Base-by-base conservation (phyloP, 1,140 invertebrate species). In the Aphelenchoides besseyi region DNA sequence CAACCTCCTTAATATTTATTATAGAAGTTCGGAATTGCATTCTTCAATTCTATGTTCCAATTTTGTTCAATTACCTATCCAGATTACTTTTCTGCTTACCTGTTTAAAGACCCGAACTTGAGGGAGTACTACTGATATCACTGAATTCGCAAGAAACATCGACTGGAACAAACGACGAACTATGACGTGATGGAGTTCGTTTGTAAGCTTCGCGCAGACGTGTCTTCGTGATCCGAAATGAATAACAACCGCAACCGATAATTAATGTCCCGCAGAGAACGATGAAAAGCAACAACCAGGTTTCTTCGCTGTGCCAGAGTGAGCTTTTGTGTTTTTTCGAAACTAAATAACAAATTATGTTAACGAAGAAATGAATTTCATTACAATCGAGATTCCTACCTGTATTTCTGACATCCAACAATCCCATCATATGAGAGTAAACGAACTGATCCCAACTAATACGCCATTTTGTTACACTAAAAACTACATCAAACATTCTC, bases 191-290 rank as follows among this genome's bases (percentile, higher is more conserved):
- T 23, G 5, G 55, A 33, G 18, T 23, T 5, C 55, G 5, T 59
- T 59, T 59, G 55, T 29, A 8, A 23, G 55, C 55, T 48, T 48
- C 55, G 18, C 5, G 5, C 55, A 59, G 5, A 5, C 55, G 55
- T 8, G 23, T 5, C 5, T 18, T 5, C 18, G 55, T 59, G 18
- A 59, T 59, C 5, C 55, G 55, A 5, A 59, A 59, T 8, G 55
- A 59, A 59, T 59, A 59, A 18, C 55, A 59, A 33, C 5, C 55
- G 18, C 55, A 59, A 8, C 55, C 55, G 18, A 59, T 18, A 33
- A 59, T 59, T 8, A 59, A 33, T 8, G 55, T 59, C 12, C 55
- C 55, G 5, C 55, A 5, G 5, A 59, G 16, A 5, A 59, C 5
- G 18, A 59, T 59, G 18, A 59, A 59, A 28, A 59, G 5, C 5